phyloP scores from a whole-genome alignment of 2,797 vertebrate species.

The Meriones psammophilus region DNA sequence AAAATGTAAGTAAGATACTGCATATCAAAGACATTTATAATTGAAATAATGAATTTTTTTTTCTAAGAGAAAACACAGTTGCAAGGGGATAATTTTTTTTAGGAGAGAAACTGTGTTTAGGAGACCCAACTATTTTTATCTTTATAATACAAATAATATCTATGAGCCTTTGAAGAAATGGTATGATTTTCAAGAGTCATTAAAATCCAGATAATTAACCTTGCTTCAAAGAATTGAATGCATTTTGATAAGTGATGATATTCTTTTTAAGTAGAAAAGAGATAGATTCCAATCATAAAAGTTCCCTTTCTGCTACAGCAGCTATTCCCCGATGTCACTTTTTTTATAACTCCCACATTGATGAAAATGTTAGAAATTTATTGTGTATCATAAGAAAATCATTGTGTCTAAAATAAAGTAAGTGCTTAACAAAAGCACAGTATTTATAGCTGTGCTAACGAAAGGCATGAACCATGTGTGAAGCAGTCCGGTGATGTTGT shows the following conservation, averaged over 20 bases:
- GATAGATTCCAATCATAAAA: constrained; percentile 74
- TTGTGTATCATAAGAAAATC: constrained; percentile 73
- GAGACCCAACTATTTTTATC: constrained; percentile 72
- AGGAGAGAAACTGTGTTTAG: constrained; percentile 66
- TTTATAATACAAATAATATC: constrained; percentile 67
- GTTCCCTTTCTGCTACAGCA: constrained; percentile 49
- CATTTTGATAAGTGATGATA: constrained; percentile 75
- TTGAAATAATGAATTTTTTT: constrained; percentile 68
- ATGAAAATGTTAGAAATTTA: constrained; percentile 71
- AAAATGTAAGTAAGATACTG: constrained; percentile 91
- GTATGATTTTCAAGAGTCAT: constrained; percentile 79
- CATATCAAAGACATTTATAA: constrained; percentile 72
- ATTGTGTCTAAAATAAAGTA: constrained; percentile 73
- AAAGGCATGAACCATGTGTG: constrained; percentile 56
- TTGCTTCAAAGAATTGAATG: constrained; percentile 75
- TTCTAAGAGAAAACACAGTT: constrained; percentile 69
- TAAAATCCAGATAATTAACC: constrained; percentile 83
- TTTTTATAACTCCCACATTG: constrained; percentile 70
- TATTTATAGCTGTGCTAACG: constrained; percentile 51
- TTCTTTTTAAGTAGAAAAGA: constrained; percentile 76
- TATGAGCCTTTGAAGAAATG: constrained; percentile 74
- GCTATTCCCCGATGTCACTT: constrained; percentile 72
- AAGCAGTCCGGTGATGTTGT: neutral
- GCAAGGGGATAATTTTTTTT: constrained; percentile 54
- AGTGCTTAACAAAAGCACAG: constrained; percentile 50